Evolutionary conservation across 2,113 vertebrate genomes (phyloP).

Genomic region (Nansenia antarctica): DNA sequence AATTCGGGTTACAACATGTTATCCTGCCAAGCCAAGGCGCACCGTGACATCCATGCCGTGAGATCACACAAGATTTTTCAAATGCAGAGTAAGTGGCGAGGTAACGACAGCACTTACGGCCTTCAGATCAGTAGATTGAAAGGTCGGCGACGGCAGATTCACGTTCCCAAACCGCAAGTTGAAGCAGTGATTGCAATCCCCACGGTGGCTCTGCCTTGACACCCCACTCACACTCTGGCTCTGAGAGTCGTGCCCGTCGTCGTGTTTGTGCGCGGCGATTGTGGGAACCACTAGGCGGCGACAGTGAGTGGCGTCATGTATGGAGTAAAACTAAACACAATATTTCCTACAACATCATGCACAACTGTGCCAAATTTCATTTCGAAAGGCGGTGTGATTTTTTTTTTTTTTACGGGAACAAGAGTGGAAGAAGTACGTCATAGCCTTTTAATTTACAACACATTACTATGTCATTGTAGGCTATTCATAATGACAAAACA

Average conservation of each 20-base stretch:
- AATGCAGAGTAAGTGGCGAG: background rate
- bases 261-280: background rate
- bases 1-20: slow-evolving; percentile 24
- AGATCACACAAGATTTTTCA: slow-evolving; percentile 16
- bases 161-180: slow-evolving; percentile 46
- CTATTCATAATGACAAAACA: too few species aligned
- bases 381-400: background rate
- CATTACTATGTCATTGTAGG: background rate
- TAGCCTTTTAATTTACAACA: background rate
- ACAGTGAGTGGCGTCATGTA: slow-evolving; percentile 26
- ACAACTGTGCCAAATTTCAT: background rate
- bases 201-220: slow-evolving; percentile 36
- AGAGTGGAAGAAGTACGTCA: background rate
- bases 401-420: background rate
- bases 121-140: slow-evolving; percentile 46
- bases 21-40: slow-evolving; percentile 10
- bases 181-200: slow-evolving; percentile 58
- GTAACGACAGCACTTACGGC: slow-evolving; percentile 10
- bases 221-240: slow-evolving; percentile 19
- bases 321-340: background rate
- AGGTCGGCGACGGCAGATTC: slow-evolving; percentile 53
- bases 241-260: slow-evolving; percentile 28
- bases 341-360: too few species aligned
- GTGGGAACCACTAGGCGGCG: slow-evolving; percentile 58
- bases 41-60: slow-evolving; percentile 8